These are phyloP conservation scores for Holothuria glaberrima DNA, from an alignment of 35 echinoderm and acorn worm genomes.

Conservation along the genomic window DNA sequence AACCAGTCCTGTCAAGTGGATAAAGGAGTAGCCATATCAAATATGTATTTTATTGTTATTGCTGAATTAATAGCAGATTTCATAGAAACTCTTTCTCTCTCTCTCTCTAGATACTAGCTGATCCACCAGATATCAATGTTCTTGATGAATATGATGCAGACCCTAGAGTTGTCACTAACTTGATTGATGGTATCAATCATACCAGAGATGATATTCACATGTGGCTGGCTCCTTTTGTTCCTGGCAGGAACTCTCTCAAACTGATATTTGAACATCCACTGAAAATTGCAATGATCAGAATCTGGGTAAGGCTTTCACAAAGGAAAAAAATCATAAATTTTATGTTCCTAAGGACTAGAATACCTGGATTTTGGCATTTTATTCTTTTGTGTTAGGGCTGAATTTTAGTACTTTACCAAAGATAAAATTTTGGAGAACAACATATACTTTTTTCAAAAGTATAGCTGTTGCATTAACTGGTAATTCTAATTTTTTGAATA, in stretches of 20 bases:
- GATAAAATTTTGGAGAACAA: too few relatives aligned
- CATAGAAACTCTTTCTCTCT: slow-evolving; percentile 11
- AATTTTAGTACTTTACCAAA: too few relatives aligned
- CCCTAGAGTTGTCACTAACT: slow-evolving; percentile 86
- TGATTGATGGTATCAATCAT: slow-evolving; percentile 88
- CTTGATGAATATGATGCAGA: slow-evolving; percentile 79
- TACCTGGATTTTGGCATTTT: too few relatives aligned
- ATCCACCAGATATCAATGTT: slow-evolving; percentile 91
- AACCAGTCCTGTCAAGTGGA: too few relatives aligned
- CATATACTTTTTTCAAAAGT: too few relatives aligned
- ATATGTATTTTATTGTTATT: background rate
- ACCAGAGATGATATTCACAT: slow-evolving; percentile 96
- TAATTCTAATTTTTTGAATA: too few relatives aligned
- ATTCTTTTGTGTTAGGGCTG: too few relatives aligned
- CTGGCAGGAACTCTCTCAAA: slow-evolving; percentile 70
- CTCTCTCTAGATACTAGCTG: slow-evolving; percentile 74
- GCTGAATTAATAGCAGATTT: background rate
- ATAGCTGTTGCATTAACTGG: too few relatives aligned
- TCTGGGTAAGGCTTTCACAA: slow-evolving; percentile 75
- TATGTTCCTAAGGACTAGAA: too few relatives aligned
- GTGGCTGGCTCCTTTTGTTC: slow-evolving; percentile 90
- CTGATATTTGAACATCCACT: slow-evolving; percentile 76
- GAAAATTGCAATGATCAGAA: slow-evolving; percentile 92
- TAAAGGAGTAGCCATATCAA: too few relatives aligned
- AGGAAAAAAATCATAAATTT: too few relatives aligned